These are phyloP conservation scores for Cepaea hortensis DNA, from an alignment of 2,888 invertebrate species.

Conservation along the genomic window DNA sequence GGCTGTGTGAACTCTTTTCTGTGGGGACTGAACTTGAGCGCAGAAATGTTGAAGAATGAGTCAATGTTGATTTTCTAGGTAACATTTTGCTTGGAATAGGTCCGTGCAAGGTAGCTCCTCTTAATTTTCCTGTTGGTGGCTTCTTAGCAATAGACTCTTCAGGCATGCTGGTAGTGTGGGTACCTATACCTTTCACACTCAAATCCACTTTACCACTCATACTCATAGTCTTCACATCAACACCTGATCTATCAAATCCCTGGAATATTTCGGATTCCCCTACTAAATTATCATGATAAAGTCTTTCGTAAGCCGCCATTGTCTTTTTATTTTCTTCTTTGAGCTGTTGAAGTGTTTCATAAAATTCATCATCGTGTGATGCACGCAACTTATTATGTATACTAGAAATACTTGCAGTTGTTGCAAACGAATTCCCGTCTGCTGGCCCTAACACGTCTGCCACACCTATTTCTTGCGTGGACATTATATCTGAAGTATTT, in stretches of 20 bases:
- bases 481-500: background rate
- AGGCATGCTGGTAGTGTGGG: background rate
- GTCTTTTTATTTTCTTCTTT: slow-evolving; percentile 73
- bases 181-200: background rate
- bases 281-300: slow-evolving; percentile 68
- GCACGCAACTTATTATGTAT: slow-evolving; percentile 57
- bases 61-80: slow-evolving; percentile 19
- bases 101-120: background rate
- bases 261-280: background rate
- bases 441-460: background rate
- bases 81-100: slow-evolving; percentile 31
- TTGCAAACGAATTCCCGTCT: background rate
- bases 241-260: slow-evolving; percentile 30
- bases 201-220: background rate
- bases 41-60: background rate
- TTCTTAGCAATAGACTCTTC: slow-evolving; percentile 20
- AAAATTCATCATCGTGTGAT: slow-evolving; percentile 72
- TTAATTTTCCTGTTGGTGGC: slow-evolving; percentile 40
- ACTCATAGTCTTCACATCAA: slow-evolving; percentile 16
- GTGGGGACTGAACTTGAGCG: slow-evolving; percentile 62
- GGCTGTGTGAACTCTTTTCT: slow-evolving; percentile 52
- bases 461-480: background rate
- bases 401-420: background rate
- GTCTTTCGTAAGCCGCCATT: slow-evolving; percentile 68
- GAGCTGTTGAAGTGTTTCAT: slow-evolving; percentile 67